Percentiles rank a stretch among this genome's conserved stretches.
These are phyloP conservation scores for Laticauda laticaudata DNA, from an alignment of 2,113 vertebrate species.

Conservation along the genomic window DNA sequence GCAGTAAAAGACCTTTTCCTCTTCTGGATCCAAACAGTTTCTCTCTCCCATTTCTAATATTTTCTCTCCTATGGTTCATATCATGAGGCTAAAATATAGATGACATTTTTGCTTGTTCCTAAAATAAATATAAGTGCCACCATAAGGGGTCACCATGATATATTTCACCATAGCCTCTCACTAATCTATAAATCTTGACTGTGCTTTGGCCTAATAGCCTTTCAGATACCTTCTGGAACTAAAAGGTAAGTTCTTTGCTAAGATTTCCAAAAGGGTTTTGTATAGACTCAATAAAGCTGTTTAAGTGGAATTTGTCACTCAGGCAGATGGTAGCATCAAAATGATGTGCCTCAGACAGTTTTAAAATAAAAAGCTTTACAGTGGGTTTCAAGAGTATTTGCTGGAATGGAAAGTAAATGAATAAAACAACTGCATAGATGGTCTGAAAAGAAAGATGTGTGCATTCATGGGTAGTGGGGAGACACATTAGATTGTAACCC, in stretches of 20 bases:
- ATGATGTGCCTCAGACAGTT: conserved; percentile 43
- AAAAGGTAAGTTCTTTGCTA: conserved; percentile 27
- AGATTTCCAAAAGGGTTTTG: conserved; percentile 4
- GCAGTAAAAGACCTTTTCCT: conserved; percentile 71
- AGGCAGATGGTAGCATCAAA: conserved; percentile 41
- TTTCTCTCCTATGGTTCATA: conserved; percentile 6
- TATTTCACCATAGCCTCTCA: conserved; percentile 20
- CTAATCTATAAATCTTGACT: conserved; percentile 13
- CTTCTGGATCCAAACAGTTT: background rate
- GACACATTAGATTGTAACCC: background rate
- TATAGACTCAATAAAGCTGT: conserved; percentile 32
- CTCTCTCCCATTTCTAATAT: background rate
- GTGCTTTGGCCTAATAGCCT: conserved; percentile 13
- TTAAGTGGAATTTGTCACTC: conserved; percentile 54
- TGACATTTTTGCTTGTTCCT: conserved; percentile 2
- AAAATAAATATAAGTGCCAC: background rate
- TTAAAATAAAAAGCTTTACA: conserved; percentile 55
- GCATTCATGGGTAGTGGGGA: background rate
- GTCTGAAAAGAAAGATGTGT: conserved; percentile 9
- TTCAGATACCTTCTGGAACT: conserved; percentile 33
- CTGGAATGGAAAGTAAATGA: conserved; percentile 42
- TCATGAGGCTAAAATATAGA: background rate
- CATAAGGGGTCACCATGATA: background rate
- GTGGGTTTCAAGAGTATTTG: conserved; percentile 47
- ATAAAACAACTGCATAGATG: conserved; percentile 40